A percentile compares a stretch with the other conserved stretches of the same genome.
These are phyloP conservation scores for Labeo catla DNA, from an alignment of 2,113 vertebrate species.

Conservation along the genomic window DNA sequence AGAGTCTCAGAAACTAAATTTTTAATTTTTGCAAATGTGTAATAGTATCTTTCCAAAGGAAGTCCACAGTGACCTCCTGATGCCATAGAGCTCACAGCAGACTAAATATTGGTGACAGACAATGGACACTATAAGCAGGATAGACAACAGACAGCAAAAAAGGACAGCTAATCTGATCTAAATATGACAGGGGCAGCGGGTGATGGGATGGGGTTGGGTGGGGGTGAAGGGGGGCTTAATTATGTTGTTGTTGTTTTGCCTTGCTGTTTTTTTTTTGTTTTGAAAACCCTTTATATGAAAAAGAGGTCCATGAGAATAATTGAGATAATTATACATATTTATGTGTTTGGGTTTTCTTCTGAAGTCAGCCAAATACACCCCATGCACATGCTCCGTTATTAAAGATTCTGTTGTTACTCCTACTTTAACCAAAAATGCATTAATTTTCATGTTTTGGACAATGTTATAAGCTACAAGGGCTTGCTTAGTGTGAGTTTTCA, in stretches of 20 bases:
- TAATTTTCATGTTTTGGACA: not conserved
- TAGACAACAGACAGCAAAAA: slow-evolving; percentile 51
- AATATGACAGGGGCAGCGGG: slow-evolving; percentile 46
- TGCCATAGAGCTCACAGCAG: not conserved
- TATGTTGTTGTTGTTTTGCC: slow-evolving; percentile 51
- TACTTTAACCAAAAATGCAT: not conserved
- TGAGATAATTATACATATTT: slow-evolving; percentile 32
- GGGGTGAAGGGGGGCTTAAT: slow-evolving; percentile 20
- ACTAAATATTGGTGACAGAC: slow-evolving; percentile 50
- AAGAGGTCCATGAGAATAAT: slow-evolving; percentile 17
- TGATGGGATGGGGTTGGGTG: not conserved
- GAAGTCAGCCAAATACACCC: slow-evolving; percentile 18
- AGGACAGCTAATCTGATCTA: slow-evolving; percentile 56
- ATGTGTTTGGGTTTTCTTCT: not conserved
- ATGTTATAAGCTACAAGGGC: not conserved
- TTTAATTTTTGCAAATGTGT: not conserved
- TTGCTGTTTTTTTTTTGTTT: not conserved
- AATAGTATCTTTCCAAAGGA: not conserved
- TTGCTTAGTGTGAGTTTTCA: not conserved
- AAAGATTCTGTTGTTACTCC: not conserved
- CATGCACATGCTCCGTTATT: not conserved
- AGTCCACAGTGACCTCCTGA: not conserved
- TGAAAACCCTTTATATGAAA: slow-evolving; percentile 1
- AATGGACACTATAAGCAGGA: slow-evolving; percentile 48
- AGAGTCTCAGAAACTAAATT: not conserved